Conservation (phyloP, 2,797 vertebrate species). For the Otolemur crassicaudatus region DNA sequence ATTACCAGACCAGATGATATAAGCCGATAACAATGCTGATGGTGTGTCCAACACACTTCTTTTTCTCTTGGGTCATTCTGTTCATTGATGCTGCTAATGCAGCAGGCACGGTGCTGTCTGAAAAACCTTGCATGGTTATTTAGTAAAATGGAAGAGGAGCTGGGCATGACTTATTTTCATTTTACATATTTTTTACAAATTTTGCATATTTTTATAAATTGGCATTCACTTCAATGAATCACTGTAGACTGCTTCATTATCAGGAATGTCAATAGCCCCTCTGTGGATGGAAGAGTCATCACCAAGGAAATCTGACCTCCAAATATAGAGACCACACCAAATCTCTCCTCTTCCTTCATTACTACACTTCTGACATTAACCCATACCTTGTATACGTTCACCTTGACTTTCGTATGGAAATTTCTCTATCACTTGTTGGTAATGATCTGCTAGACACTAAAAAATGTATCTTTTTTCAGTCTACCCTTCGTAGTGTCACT, state of each 20-base stretch:
- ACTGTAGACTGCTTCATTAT: not conserved
- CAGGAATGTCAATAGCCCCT: not conserved
- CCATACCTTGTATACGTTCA: not conserved
- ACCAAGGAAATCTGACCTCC: not conserved
- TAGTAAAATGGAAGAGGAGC: conserved; percentile 9
- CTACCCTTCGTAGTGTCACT: not conserved
- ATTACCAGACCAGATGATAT: conserved; percentile 70
- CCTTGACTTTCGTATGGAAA: not conserved
- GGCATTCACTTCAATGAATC: not conserved
- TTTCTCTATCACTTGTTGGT: not conserved
- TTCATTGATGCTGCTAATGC: conserved; percentile 58
- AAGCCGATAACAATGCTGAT: conserved; percentile 67
- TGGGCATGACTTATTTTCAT: not conserved
- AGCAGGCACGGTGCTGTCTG: not conserved
- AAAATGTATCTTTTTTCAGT: not conserved
- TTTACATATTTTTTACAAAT: not conserved
- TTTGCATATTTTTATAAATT: not conserved
- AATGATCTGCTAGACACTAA: not conserved
- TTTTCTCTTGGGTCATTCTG: conserved; percentile 20
- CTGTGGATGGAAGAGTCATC: not conserved
- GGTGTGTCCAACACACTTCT: not conserved
- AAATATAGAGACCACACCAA: not conserved
- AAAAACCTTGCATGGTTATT: not conserved
- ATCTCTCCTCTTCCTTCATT: not conserved
- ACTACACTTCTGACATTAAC: not conserved